A percentile compares a stretch with the other conserved stretches of the same genome.
Conservation (phyloP, 1,140 invertebrate genomes). For the Dysdera silvatica region DNA sequence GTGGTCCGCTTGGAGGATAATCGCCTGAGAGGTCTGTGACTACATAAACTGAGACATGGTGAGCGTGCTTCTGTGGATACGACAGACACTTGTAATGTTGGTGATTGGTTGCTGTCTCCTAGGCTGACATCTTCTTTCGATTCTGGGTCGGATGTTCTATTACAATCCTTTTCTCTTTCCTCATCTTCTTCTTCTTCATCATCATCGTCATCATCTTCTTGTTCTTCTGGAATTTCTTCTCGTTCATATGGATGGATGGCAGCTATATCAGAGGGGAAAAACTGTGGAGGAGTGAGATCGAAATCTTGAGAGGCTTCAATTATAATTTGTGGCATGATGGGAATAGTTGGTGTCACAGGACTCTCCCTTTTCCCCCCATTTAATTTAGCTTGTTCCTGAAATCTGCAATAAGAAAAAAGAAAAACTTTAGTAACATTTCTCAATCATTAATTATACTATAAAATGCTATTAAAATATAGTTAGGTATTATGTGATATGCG, state of each 20-base stretch:
- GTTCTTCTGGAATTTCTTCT: slow-evolving; percentile 11
- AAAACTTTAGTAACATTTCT: no score
- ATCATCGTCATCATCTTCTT: slow-evolving; percentile 6
- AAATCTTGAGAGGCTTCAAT: slow-evolving; percentile 21
- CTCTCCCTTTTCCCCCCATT: slow-evolving; percentile 15
- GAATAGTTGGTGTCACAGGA: background rate
- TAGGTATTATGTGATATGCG: no score
- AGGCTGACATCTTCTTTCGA: no score
- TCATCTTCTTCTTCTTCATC: slow-evolving; percentile 3
- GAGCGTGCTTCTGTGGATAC: no score
- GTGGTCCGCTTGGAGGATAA: no score
- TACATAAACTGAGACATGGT: no score
- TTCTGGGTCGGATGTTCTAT: background rate
- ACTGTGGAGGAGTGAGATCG: background rate
- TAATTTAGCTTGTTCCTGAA: slow-evolving; percentile 2
- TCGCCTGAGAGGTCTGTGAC: no score
- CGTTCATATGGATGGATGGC: background rate
- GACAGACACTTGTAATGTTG: no score
- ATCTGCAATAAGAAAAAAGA: slow-evolving; percentile 10
- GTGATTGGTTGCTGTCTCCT: no score
- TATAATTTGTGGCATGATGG: slow-evolving; percentile 21
- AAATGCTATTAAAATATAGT: no score
- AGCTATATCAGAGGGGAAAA: slow-evolving; percentile 11
- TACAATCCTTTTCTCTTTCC: background rate
- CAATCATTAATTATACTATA: background rate